phyloP scores from a whole-genome alignment of 1,140 invertebrate species.

The Calycopis cecrops region DNA sequence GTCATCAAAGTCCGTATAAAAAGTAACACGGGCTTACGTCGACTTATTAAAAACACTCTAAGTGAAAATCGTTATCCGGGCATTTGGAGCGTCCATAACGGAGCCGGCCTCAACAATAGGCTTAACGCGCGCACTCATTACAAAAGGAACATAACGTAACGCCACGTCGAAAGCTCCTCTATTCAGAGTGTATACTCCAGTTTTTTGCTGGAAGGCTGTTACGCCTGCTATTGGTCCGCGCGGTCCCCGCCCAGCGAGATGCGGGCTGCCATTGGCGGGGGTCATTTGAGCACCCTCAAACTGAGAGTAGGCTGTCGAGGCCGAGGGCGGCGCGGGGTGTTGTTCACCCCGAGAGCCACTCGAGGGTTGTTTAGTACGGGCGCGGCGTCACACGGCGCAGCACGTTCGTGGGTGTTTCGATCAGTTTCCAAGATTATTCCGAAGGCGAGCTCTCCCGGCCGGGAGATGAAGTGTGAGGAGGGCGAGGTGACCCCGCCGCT shows the following conservation, averaged over 20 bases:
- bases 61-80: conserved; percentile 71
- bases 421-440: conserved; percentile 62
- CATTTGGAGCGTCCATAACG: conserved; percentile 69
- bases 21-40: conserved; percentile 54
- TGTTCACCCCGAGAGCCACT: conserved; percentile 71
- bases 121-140: conserved; percentile 73
- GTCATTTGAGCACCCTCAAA: conserved; percentile 64
- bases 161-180: conserved; percentile 68
- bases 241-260: conserved; percentile 44
- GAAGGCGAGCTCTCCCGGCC: conserved; percentile 62
- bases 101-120: conserved; percentile 69
- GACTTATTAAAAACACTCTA: conserved; percentile 71
- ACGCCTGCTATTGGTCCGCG: conserved; percentile 40
- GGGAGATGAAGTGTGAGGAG: conserved; percentile 70
- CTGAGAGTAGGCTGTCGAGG: conserved; percentile 68
- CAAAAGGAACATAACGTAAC: conserved; percentile 73
- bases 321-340: conserved; percentile 68
- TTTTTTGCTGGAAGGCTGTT: conserved; percentile 65
- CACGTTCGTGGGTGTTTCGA: conserved; percentile 53
- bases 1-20: conserved; percentile 15
- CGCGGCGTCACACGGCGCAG: conserved; percentile 62
- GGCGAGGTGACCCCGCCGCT: conserved; percentile 67
- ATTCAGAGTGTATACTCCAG: conserved; percentile 71
- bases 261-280: conserved; percentile 42
- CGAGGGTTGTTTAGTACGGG: conserved; percentile 72